A percentile compares a stretch with the other conserved stretches of the same genome.
Conservation (phyloP, 1,140 invertebrate species). For the Leptonema lineaticorne region DNA sequence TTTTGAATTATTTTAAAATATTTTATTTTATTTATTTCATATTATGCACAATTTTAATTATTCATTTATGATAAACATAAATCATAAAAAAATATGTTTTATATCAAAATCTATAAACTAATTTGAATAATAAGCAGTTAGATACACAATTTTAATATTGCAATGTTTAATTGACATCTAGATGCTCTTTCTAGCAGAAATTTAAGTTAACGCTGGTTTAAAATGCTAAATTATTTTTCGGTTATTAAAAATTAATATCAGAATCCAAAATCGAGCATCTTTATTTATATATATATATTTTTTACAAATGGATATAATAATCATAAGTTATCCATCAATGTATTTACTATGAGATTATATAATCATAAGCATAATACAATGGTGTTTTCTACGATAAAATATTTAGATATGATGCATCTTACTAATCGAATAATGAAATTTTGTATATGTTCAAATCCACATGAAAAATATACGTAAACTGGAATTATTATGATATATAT, state of each 20-base stretch:
- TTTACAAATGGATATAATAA: not conserved
- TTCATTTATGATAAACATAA: no score
- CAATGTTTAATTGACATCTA: not conserved
- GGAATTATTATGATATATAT: not conserved
- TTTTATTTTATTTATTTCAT: not conserved
- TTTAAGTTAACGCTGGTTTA: no score
- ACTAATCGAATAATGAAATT: no score
- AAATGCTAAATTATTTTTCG: not conserved
- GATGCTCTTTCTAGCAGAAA: no score
- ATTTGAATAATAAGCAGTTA: no score
- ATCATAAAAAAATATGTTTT: no score
- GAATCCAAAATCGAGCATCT: not conserved
- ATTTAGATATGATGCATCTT: not conserved
- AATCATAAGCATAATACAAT: not conserved
- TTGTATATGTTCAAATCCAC: no score
- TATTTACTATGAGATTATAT: not conserved
- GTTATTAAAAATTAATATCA: not conserved
- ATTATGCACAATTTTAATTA: no score
- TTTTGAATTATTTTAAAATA: not conserved
- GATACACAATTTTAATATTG: no score
- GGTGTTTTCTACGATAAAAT: slow-evolving; percentile 6
- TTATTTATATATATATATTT: not conserved
- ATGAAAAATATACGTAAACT: no score
- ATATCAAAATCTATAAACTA: no score
- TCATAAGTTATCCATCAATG: not conserved